Evolutionary conservation across 2,797 vertebrate genomes (phyloP).

Genomic region (Pangasius sanitwongsei): DNA sequence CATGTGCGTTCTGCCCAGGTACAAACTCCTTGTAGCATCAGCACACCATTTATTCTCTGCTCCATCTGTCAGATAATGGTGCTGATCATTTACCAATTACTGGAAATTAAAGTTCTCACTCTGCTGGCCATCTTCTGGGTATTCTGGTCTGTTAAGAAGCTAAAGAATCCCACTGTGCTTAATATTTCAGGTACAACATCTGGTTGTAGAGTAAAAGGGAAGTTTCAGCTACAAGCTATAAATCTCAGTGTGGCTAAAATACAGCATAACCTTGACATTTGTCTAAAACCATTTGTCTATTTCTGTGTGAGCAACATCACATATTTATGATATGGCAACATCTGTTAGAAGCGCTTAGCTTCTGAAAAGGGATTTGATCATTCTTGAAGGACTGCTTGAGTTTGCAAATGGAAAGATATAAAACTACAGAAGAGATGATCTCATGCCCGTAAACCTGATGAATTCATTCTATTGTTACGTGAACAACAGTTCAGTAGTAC

Average conservation of each 20-base stretch:
- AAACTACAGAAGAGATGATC: constrained; percentile 13
- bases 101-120: neutral
- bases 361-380: constrained; percentile 40
- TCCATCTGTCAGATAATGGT: neutral
- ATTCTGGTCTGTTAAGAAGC: neutral
- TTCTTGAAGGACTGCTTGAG: constrained; percentile 25
- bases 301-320: constrained; percentile 10
- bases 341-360: constrained; percentile 48
- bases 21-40: neutral
- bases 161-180: neutral
- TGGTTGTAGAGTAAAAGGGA: neutral
- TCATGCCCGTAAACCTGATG: constrained; percentile 22
- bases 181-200: neutral
- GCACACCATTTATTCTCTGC: neutral
- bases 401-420: constrained; percentile 14
- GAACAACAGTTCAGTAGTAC: neutral
- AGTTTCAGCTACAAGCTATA: neutral
- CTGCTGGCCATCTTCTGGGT: neutral
- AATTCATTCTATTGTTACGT: neutral
- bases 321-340: constrained; percentile 50
- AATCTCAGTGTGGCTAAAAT: neutral
- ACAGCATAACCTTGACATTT: constrained; percentile 52
- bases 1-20: neutral
- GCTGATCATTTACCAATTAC: neutral
- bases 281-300: constrained; percentile 36